A percentile compares a stretch with the other conserved stretches of the same genome.
phyloP scores from a whole-genome alignment of 2,113 vertebrate genomes.

The Tiliqua scincoides region DNA sequence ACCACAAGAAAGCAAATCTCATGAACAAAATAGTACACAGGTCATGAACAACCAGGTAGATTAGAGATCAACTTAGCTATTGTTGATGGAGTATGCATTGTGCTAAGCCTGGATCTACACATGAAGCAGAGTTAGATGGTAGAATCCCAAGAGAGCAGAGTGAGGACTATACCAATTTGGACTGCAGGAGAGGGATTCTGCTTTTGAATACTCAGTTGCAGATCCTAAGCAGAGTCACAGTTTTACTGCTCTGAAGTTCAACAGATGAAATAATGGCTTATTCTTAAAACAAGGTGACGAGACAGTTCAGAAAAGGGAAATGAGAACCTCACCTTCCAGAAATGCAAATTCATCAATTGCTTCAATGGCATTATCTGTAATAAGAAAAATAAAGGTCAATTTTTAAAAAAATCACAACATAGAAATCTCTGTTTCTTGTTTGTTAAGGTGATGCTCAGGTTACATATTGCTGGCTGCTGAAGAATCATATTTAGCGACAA shows the following conservation, averaged over 20 bases:
- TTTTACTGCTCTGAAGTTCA: background rate
- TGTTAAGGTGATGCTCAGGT: too few species aligned
- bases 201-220: background rate
- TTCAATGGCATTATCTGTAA: slow-evolving; percentile 93
- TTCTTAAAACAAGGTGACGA: background rate
- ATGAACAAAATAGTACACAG: background rate
- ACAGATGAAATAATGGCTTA: background rate
- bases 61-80: background rate
- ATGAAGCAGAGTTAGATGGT: background rate
- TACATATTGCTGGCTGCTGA: background rate
- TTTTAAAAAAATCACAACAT: background rate
- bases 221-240: background rate
- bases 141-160: background rate
- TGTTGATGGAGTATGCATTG: background rate
- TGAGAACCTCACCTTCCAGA: slow-evolving; percentile 87
- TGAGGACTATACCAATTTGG: background rate
- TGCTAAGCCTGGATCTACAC: background rate
- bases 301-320: background rate
- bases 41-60: background rate
- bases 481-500: background rate
- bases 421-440: background rate
- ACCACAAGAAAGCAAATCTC: background rate
- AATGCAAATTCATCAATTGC: slow-evolving; percentile 96
- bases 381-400: background rate
- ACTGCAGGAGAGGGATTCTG: background rate